These are phyloP conservation scores for Drosophila saltans DNA, from an alignment of 1,140 invertebrate genomes.

Conservation along the genomic window DNA sequence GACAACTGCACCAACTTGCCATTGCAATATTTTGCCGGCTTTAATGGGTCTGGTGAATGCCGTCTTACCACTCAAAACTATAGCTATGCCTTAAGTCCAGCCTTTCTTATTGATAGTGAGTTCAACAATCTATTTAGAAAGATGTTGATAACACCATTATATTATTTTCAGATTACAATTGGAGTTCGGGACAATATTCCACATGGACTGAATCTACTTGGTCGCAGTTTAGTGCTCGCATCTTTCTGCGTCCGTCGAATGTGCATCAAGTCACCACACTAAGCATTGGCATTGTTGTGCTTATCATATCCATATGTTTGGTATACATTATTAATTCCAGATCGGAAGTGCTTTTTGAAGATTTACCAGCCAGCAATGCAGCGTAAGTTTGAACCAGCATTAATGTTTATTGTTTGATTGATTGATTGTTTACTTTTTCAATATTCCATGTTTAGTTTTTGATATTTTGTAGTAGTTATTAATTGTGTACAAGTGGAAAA, in stretches of 20 bases:
- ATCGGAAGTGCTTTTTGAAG: slow-evolving; percentile 86
- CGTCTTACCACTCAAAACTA: slow-evolving; percentile 89
- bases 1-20: slow-evolving; percentile 71
- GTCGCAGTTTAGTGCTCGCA: slow-evolving; percentile 88
- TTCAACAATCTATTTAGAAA: background rate
- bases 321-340: slow-evolving; percentile 89
- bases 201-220: slow-evolving; percentile 97
- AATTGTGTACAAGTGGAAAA: no score
- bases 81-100: slow-evolving; percentile 90
- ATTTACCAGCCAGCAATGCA: slow-evolving; percentile 74
- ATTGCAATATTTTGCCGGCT: slow-evolving; percentile 85
- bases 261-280: slow-evolving; percentile 88
- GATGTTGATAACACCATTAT: background rate
- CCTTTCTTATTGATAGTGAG: slow-evolving; percentile 89
- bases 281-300: slow-evolving; percentile 86
- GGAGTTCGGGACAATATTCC: slow-evolving; percentile 90
- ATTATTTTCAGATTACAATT: slow-evolving; percentile 88
- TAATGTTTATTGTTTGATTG: background rate
- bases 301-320: slow-evolving; percentile 87
- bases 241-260: slow-evolving; percentile 92
- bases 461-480: no score
- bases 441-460: no score
- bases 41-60: slow-evolving; percentile 88
- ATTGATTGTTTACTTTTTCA: slow-evolving; percentile 2
- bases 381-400: slow-evolving; percentile 64